phyloP scores from a whole-genome alignment of 1,140 invertebrate species.

The Apolygus lucorum region DNA sequence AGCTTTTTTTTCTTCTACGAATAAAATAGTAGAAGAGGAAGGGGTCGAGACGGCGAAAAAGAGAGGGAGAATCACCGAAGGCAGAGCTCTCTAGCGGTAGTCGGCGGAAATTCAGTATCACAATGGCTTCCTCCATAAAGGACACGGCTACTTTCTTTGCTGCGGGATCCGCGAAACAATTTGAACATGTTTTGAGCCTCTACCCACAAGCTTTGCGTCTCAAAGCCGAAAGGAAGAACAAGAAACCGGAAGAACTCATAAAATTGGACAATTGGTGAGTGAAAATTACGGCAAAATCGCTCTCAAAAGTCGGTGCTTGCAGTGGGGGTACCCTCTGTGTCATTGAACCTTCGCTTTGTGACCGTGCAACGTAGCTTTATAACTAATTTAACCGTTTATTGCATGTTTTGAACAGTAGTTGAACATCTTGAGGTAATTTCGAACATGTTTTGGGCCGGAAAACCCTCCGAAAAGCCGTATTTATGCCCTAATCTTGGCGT shows the following conservation, averaged over 20 bases:
- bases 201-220: conserved; percentile 78
- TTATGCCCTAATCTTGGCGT: neutral
- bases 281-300: conserved; percentile 25
- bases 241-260: conserved; percentile 86
- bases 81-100: conserved; percentile 4
- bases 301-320: neutral
- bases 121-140: conserved; percentile 74
- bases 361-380: no score
- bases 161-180: conserved; percentile 74
- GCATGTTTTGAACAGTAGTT: no score
- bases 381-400: no score
- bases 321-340: neutral
- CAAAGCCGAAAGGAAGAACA: conserved; percentile 76
- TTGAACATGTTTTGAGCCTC: conserved; percentile 76
- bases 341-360: conserved; percentile 3
- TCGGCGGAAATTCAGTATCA: conserved; percentile 29
- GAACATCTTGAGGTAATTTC: no score
- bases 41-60: neutral
- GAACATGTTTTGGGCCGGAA: no score
- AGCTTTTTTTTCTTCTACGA: no score
- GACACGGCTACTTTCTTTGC: conserved; percentile 84
- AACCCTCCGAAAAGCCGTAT: no score
- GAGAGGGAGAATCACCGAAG: conserved; percentile 22
- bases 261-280: conserved; percentile 90
- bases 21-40: no score